A percentile compares a stretch with the other conserved stretches of the same genome.
phyloP scores from a whole-genome alignment of 2,888 invertebrate genomes.

The Tortricodes alternella region DNA sequence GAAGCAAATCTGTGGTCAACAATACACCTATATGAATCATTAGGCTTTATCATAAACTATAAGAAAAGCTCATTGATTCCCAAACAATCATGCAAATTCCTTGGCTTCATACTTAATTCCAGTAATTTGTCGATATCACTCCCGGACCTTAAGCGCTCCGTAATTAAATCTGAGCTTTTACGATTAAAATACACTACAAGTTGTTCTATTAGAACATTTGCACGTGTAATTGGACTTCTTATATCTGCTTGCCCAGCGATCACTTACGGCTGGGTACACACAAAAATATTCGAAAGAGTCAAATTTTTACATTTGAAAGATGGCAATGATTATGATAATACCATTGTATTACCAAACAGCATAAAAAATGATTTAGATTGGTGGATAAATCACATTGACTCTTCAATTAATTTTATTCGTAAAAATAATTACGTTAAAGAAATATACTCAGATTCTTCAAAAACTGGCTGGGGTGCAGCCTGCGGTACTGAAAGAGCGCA shows the following conservation, averaged over 20 bases:
- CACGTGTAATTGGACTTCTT: conserved; percentile 12
- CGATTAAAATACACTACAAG: not conserved
- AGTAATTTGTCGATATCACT: not conserved
- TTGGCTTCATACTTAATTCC: conserved; percentile 11
- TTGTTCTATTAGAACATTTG: conserved; percentile 6
- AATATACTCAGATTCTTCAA: not conserved
- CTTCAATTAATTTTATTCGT: not conserved
- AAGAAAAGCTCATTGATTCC: not conserved
- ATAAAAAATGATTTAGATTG: not conserved
- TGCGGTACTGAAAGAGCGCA: not conserved
- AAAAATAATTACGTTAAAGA: not conserved
- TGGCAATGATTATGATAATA: conserved; percentile 5
- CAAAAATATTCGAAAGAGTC: conserved; percentile 6
- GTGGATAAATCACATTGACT: not conserved
- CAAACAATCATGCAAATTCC: not conserved
- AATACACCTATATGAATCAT: not conserved
- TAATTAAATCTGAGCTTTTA: not conserved
- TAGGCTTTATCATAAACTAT: conserved; percentile 2
- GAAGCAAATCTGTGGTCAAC: not conserved
- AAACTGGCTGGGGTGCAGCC: not conserved
- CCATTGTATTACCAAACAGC: not conserved
- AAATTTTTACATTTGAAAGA: conserved; percentile 7
- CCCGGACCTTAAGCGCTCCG: not conserved
- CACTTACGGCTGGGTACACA: conserved; percentile 11
- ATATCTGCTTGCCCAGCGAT: not conserved